phyloP scores from a whole-genome alignment of 1,140 invertebrate species.

The Meloidogyne floridensis region DNA sequence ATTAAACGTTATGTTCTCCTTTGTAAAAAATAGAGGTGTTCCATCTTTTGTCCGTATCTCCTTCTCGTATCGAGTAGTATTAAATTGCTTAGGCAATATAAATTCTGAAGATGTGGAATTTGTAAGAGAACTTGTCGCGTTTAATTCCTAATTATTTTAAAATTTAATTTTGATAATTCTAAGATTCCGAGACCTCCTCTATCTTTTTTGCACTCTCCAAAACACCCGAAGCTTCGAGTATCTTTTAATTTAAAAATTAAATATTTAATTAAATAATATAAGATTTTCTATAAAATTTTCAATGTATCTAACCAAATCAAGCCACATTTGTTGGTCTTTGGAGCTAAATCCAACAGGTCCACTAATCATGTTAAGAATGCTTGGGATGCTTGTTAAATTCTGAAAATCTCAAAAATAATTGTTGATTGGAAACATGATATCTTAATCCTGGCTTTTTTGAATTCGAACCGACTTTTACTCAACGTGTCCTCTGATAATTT shows the following conservation, averaged over 20 bases:
- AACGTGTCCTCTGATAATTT: too few species aligned
- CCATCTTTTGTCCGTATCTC: slow-evolving; percentile 50
- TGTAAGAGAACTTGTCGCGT: too few species aligned
- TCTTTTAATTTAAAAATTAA: neutral
- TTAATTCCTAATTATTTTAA: neutral
- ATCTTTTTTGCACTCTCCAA: slow-evolving; percentile 16
- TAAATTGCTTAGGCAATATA: too few species aligned
- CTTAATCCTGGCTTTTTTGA: too few species aligned
- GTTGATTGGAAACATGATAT: too few species aligned
- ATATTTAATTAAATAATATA: too few species aligned
- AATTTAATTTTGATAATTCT: neutral
- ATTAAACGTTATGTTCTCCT: slow-evolving; percentile 57
- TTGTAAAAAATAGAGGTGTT: slow-evolving; percentile 60
- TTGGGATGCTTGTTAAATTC: slow-evolving; percentile 49
- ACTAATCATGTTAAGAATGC: slow-evolving; percentile 39
- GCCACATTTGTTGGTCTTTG: slow-evolving; percentile 52
- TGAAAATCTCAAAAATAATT: neutral
- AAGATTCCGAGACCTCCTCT: neutral
- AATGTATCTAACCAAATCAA: slow-evolving; percentile 50
- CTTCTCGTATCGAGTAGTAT: slow-evolving; percentile 32
- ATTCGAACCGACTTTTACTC: too few species aligned
- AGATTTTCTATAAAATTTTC: neutral
- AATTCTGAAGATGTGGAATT: too few species aligned
- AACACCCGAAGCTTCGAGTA: slow-evolving; percentile 36
- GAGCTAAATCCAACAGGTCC: slow-evolving; percentile 31